Percentiles rank a stretch among this genome's conserved stretches.
Evolutionary conservation across 2,797 vertebrate genomes (phyloP).

Genomic region (Natrix natrix): DNA sequence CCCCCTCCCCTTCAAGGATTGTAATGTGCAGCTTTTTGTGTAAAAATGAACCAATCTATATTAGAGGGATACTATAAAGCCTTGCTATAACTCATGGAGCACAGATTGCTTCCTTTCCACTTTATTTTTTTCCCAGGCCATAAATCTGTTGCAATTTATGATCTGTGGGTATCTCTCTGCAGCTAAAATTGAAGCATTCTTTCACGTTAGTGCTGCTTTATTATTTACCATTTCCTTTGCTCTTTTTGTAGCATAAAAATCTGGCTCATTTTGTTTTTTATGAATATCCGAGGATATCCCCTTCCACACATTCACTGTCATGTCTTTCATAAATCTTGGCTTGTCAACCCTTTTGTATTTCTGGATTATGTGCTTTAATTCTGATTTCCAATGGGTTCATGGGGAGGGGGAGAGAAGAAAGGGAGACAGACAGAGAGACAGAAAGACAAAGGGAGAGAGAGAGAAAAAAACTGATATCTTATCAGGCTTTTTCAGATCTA

Average conservation of each 20-base stretch:
- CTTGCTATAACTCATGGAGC: not conserved
- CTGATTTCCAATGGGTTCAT: not conserved
- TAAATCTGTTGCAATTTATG: not conserved
- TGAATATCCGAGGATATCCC: not conserved
- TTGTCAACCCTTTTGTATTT: not conserved
- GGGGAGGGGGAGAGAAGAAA: not conserved
- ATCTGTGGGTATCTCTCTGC: not conserved
- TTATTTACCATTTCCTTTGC: not conserved
- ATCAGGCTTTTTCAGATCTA: not conserved
- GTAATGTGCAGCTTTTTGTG: not conserved
- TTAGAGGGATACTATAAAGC: not conserved
- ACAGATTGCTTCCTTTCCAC: not conserved
- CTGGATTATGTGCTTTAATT: not conserved
- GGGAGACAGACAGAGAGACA: not conserved
- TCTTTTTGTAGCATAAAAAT: not conserved
- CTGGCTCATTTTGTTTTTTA: not conserved
- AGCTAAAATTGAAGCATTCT: not conserved
- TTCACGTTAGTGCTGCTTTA: not conserved
- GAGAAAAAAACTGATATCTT: not conserved
- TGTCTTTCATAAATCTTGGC: not conserved
- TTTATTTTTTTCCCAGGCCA: not conserved
- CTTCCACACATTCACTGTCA: not conserved
- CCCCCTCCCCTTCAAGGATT: not conserved
- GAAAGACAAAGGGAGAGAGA: not conserved
- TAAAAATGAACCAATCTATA: not conserved